These are phyloP conservation scores for Mesorhabditis spiculigera DNA, from an alignment of 2,888 invertebrate species.

Conservation along the genomic window DNA sequence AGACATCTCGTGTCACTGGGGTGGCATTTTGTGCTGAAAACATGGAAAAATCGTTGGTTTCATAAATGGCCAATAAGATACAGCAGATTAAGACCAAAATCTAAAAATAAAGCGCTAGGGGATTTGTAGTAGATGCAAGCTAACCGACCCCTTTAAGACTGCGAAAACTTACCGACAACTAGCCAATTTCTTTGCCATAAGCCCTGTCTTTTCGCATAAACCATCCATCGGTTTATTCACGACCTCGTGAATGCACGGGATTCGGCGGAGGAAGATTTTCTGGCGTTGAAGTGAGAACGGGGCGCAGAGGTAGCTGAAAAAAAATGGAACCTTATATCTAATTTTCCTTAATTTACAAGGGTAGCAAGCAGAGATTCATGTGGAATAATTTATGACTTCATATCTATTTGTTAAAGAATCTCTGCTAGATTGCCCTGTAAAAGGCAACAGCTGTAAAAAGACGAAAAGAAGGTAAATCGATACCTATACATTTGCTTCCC, in stretches of 20 bases:
- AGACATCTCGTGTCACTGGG: slow-evolving; percentile 17
- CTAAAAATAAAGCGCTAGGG: no score
- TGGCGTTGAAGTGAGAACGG: slow-evolving; percentile 33
- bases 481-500: slow-evolving; percentile 28
- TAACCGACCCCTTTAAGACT: no score
- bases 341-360: no score
- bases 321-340: background rate
- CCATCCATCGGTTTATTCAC: slow-evolving; percentile 2
- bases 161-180: background rate
- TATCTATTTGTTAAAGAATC: no score
- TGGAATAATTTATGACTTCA: no score
- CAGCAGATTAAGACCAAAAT: no score
- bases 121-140: no score
- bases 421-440: no score
- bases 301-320: slow-evolving; percentile 26
- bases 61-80: no score
- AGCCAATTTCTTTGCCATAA: slow-evolving; percentile 3
- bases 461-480: background rate
- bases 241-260: slow-evolving; percentile 9
- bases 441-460: no score
- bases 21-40: slow-evolving; percentile 20
- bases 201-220: background rate
- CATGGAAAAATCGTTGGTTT: no score
- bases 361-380: no score
- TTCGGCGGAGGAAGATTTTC: slow-evolving; percentile 23